Base-by-base conservation (phyloP, 2,113 vertebrate genomes). In the Gymnobelideus leadbeateri region DNA sequence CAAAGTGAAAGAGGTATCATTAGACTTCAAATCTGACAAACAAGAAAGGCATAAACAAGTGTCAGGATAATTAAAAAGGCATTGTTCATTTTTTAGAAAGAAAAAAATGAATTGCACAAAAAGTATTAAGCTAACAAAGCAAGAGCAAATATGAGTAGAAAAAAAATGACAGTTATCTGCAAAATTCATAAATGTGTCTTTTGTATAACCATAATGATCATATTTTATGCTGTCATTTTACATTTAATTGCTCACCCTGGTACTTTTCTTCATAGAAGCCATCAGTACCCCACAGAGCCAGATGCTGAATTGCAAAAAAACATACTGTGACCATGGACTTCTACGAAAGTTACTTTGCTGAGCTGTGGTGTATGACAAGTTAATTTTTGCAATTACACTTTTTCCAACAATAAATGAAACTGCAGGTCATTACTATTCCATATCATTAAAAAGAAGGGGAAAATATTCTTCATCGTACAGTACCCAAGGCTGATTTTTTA, bases 161-260 rank as follows among this genome's bases (percentile, higher is more conserved):
- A 98, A 98, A 97, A 99, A 99, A 99, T 99, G 99, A 99, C 99
- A 99, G 99, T 99, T 99, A 99, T 99, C 99, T 99, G 98, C 99
- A 99, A 99, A 99, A 99, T 99, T 99, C 99, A 99, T 99, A 99
- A 99, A 99, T 99, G 99, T 99, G 98, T 98, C 99, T 99, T 99
- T 99, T 99, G 98, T 99, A 98, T 98, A 99, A 99, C 98, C 97
- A 98, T 99, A 99, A 99, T 99, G 99, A 99, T 99, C 99, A 99
- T 99, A 99, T 99, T 99, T 99, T 98, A 98, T 98, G 98, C 99
- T 99, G 99, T 99, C 99, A 98, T 97, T 98, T 98, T 99, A 98
- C 98, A 98, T 99, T 98, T 99, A 99, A 99, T 99, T 99, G 99
- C 98, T 99, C 98, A 98, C 98, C 98, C 98, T 98, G 98, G 98